These are phyloP conservation scores for Microcebus jonahi DNA, from an alignment of 2,113 vertebrate species.

Conservation along the genomic window DNA sequence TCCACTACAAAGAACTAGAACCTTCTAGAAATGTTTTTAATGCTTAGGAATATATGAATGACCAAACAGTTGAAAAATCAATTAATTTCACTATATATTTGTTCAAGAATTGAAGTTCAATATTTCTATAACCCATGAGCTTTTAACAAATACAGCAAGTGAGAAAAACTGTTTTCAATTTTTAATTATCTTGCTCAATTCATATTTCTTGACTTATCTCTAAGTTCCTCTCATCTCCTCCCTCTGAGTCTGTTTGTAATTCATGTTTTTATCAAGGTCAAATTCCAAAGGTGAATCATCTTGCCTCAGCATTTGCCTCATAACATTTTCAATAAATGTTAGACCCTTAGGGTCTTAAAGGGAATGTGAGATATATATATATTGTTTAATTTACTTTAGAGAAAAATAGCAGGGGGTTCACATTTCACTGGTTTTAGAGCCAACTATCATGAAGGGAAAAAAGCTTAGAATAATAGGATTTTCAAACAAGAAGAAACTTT, in stretches of 20 bases:
- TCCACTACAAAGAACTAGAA: background rate
- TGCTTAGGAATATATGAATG: background rate
- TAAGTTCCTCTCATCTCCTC: background rate
- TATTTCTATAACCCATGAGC: background rate
- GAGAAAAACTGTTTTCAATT: conserved; percentile 15
- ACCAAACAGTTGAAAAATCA: background rate
- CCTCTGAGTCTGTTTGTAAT: background rate
- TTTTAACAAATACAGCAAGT: background rate
- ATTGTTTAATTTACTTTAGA: background rate
- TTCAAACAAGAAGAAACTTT: background rate
- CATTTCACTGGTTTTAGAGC: background rate
- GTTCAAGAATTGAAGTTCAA: background rate
- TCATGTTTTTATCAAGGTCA: conserved; percentile 50
- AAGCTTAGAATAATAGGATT: background rate
- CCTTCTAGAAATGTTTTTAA: background rate
- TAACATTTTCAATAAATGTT: conserved; percentile 52
- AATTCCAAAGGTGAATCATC: background rate
- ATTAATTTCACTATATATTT: background rate
- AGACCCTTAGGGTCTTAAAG: background rate
- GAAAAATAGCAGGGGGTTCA: background rate
- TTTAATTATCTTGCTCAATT: conserved; percentile 45
- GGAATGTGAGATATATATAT: background rate
- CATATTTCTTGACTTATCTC: conserved; percentile 1
- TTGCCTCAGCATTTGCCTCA: background rate
- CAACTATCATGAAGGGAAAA: background rate